These are phyloP conservation scores for Neostethus bicornis DNA, from an alignment of 2,797 vertebrate genomes.

Conservation along the genomic window DNA sequence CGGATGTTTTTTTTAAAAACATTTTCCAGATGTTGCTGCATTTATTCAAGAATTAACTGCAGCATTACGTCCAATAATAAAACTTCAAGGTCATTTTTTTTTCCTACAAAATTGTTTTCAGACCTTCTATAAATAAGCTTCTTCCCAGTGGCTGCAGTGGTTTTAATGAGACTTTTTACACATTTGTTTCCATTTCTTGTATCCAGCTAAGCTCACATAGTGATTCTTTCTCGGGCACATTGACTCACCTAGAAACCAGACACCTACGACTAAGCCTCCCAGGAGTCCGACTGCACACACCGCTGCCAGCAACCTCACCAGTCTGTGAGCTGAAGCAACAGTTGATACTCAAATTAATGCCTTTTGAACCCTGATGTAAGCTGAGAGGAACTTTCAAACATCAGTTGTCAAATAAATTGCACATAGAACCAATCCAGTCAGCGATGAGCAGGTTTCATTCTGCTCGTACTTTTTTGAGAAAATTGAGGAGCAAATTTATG, in stretches of 20 bases:
- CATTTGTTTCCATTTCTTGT: constrained; percentile 24
- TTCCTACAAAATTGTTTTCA: background rate
- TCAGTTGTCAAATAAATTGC: constrained; percentile 37
- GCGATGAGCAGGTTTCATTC: constrained; percentile 12
- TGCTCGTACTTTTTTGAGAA: background rate
- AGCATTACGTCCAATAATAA: background rate
- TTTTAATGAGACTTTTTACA: constrained; percentile 7
- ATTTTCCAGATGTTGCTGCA: background rate
- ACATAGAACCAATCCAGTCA: constrained; percentile 10
- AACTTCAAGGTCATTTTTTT: constrained; percentile 1
- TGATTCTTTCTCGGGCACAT: constrained; percentile 37
- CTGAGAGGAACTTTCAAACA: constrained; percentile 47
- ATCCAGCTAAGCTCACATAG: constrained; percentile 35
- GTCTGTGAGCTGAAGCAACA: constrained; percentile 71
- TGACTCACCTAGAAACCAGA: constrained; percentile 85
- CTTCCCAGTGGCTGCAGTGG: background rate
- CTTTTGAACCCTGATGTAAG: constrained; percentile 45
- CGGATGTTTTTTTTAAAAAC: background rate
- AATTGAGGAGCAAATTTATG: constrained; percentile 10
- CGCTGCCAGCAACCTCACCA: constrained; percentile 74
- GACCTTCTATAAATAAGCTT: constrained; percentile 2
- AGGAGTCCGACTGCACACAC: constrained; percentile 80
- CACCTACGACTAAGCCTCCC: constrained; percentile 80
- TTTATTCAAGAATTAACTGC: background rate
- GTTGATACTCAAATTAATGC: constrained; percentile 53